Conservation (phyloP, 1,140 invertebrate genomes). For the Bombus soroeensis region DNA sequence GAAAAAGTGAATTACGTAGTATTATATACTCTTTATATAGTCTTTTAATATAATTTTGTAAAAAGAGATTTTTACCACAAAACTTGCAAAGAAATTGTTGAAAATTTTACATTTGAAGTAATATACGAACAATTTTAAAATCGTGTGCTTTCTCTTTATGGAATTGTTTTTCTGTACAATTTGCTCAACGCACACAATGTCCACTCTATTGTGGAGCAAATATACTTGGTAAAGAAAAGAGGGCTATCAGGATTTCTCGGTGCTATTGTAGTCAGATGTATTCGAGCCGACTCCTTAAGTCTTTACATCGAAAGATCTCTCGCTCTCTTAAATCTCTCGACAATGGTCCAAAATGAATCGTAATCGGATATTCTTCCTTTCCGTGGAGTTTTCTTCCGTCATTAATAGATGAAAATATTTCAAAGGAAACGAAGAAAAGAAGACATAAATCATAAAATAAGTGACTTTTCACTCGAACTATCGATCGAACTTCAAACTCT, state of each 20-base stretch:
- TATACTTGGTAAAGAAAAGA: constrained; percentile 12
- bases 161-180: constrained; percentile 20
- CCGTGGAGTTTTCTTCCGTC: not conserved
- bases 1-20: too few relatives aligned
- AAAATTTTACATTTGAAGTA: not conserved
- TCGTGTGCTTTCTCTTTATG: not conserved
- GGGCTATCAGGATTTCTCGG: not conserved
- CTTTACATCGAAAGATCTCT: not conserved
- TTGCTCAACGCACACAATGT: constrained; percentile 3
- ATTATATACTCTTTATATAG: too few relatives aligned
- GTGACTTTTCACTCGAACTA: not conserved
- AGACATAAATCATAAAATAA: not conserved
- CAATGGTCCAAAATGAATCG: constrained; percentile 22
- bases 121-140: not conserved
- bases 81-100: too few relatives aligned
- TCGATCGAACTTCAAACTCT: too few relatives aligned
- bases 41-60: too few relatives aligned
- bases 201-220: constrained; percentile 21
- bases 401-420: not conserved
- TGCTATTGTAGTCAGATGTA: constrained; percentile 16
- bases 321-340: not conserved
- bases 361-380: constrained; percentile 11
- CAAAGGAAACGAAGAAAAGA: not conserved
- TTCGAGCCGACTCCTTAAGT: constrained; percentile 19
- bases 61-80: too few relatives aligned